phyloP scores from a whole-genome alignment of 2,888 invertebrate genomes.

The Stictocephala bisonia region DNA sequence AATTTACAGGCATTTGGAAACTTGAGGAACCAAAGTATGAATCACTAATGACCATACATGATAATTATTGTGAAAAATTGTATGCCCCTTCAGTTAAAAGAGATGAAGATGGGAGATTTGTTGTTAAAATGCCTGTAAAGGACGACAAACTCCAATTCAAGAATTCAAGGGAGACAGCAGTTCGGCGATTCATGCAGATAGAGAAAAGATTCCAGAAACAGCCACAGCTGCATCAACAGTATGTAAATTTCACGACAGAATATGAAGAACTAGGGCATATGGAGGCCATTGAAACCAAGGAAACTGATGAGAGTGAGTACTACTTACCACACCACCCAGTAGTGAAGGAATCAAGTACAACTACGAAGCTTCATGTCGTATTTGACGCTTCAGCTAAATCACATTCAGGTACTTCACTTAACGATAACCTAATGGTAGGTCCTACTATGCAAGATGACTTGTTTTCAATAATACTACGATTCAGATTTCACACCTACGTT shows the following conservation, averaged over 20 bases:
- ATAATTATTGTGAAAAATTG: constrained; percentile 11
- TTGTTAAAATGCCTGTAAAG: constrained; percentile 41
- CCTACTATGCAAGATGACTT: constrained; percentile 50
- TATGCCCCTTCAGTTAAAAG: neutral
- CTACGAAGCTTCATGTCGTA: constrained; percentile 59
- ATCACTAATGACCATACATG: neutral
- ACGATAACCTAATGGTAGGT: constrained; percentile 47
- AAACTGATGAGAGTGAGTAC: constrained; percentile 35
- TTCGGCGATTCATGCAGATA: constrained; percentile 37
- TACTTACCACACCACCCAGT: constrained; percentile 61
- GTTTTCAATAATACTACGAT: constrained; percentile 42
- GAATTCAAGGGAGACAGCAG: constrained; percentile 43
- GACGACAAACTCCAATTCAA: constrained; percentile 28
- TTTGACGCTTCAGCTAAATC: too few relatives aligned
- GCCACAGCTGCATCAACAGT: constrained; percentile 24
- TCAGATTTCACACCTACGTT: constrained; percentile 43
- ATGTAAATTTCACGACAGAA: constrained; percentile 53
- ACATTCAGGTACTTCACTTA: constrained; percentile 50
- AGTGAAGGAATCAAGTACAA: constrained; percentile 53
- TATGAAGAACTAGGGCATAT: constrained; percentile 55
- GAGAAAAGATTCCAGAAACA: constrained; percentile 31
- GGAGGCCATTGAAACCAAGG: constrained; percentile 38
- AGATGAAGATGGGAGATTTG: neutral
- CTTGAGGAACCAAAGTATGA: neutral
- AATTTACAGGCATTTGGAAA: constrained; percentile 7